Conservation (phyloP, 2,797 vertebrate genomes). For the Ceyx erithaca region DNA sequence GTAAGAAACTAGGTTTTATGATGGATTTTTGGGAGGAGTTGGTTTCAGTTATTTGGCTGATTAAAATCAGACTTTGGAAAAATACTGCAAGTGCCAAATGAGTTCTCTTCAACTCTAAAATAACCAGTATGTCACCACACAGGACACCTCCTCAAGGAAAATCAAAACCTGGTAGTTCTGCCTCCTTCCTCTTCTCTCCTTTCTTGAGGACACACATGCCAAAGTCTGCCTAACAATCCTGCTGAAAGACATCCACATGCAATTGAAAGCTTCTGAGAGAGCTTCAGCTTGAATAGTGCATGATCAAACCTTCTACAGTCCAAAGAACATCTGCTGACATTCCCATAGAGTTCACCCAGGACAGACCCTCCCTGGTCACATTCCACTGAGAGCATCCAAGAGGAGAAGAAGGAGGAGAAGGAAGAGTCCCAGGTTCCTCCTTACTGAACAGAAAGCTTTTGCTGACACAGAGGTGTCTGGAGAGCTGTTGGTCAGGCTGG, state of each 20-base stretch:
- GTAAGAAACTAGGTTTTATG: constrained; percentile 49
- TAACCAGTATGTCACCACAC: neutral
- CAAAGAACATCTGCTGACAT: neutral
- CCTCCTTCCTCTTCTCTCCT: neutral
- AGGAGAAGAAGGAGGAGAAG: neutral
- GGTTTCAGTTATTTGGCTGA: constrained; percentile 55
- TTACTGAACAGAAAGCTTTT: constrained; percentile 10
- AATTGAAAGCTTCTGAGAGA: neutral
- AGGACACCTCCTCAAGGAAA: constrained; percentile 8
- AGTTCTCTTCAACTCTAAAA: neutral
- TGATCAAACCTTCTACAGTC: neutral
- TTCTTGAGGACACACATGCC: neutral
- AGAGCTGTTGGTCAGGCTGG: neutral
- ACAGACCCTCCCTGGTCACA: neutral
- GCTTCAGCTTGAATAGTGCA: neutral
- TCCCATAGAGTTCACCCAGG: neutral
- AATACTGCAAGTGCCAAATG: constrained; percentile 19
- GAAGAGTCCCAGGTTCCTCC: neutral
- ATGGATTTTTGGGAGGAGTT: constrained; percentile 50
- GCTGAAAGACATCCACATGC: neutral
- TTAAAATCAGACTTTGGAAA: constrained; percentile 51
- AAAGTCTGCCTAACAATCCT: neutral
- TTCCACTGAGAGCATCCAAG: constrained; percentile 66
- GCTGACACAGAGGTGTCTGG: neutral
- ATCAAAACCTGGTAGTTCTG: neutral